A percentile compares a stretch with the other conserved stretches of the same genome.
Evolutionary conservation across 1,140 invertebrate genomes (phyloP).

Genomic region (Neodiprion pinetum): DNA sequence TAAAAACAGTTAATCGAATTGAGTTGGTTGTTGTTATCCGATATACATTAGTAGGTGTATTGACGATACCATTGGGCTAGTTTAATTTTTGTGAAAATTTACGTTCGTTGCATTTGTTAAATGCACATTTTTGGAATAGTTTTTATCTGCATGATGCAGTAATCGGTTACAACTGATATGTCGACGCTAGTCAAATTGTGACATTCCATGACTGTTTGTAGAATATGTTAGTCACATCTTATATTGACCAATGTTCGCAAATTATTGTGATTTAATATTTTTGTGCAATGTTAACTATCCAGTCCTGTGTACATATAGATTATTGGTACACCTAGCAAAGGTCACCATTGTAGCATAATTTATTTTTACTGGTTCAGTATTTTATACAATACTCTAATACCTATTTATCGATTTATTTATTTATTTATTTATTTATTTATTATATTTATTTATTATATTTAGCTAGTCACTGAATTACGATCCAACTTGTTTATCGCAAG

Average conservation of each 20-base stretch:
- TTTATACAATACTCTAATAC: slow-evolving; percentile 19
- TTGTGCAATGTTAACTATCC: slow-evolving; percentile 47
- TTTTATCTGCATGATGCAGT: neutral
- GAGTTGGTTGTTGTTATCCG: neutral
- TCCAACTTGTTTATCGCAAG: neutral
- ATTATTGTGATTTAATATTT: slow-evolving; percentile 35
- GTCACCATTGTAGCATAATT: slow-evolving; percentile 16
- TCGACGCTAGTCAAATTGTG: neutral
- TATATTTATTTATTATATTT: slow-evolving; percentile 28
- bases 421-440: neutral
- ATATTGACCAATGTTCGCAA: slow-evolving; percentile 24
- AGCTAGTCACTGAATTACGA: slow-evolving; percentile 1
- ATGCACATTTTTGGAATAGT: neutral
- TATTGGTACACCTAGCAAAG: slow-evolving; percentile 21
- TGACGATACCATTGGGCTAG: neutral
- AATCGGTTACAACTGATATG: neutral
- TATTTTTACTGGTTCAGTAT: slow-evolving; percentile 22
- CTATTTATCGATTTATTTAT: slow-evolving; percentile 26
- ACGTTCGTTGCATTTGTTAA: too few species aligned
- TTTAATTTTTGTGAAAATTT: neutral
- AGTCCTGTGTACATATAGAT: slow-evolving; percentile 39
- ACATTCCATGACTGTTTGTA: neutral
- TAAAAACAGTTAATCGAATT: too few species aligned
- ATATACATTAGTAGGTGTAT: neutral
- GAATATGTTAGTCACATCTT: neutral